Percentiles rank a stretch among this genome's conserved stretches.
phyloP scores from a whole-genome alignment of 2,888 invertebrate genomes.

The Neoaliturus tenellus region DNA sequence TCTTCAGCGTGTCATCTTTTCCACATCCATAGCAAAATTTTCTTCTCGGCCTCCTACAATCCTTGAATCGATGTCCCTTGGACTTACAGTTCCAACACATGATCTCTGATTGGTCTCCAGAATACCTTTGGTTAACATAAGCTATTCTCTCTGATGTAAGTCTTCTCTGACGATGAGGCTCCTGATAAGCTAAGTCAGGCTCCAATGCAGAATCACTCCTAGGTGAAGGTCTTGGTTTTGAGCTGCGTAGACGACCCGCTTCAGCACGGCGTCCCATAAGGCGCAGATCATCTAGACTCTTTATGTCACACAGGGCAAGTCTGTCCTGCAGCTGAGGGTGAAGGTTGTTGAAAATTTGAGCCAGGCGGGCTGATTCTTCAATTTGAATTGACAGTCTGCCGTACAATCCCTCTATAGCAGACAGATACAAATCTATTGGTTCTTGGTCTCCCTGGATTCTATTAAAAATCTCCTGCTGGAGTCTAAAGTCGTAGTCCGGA shows the following conservation, averaged over 20 bases:
- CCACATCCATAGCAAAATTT: conserved; percentile 50
- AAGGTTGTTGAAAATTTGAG: conserved; percentile 44
- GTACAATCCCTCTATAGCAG: conserved; percentile 63
- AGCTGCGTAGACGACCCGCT: background rate
- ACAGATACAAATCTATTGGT: conserved; percentile 64
- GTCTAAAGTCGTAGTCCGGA: conserved; percentile 63
- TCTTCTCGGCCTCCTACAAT: conserved; percentile 29
- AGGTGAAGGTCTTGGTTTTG: background rate
- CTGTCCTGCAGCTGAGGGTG: conserved; percentile 20
- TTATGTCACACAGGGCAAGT: background rate
- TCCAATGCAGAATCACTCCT: conserved; percentile 48
- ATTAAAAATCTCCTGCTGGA: conserved; percentile 63
- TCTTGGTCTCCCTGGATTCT: conserved; percentile 66
- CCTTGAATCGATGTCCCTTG: conserved; percentile 28
- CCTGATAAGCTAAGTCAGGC: conserved; percentile 58
- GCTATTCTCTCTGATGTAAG: conserved; percentile 39
- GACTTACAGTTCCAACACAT: conserved; percentile 51
- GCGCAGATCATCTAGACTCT: background rate
- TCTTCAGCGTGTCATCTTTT: background rate
- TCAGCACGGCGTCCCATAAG: conserved; percentile 12
- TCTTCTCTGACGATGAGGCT: background rate
- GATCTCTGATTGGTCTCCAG: background rate
- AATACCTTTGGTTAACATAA: background rate
- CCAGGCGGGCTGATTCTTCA: conserved; percentile 30
- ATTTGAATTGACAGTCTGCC: conserved; percentile 54